phyloP scores from a whole-genome alignment of 2,888 invertebrate species.

The Stictocephala bisonia region DNA sequence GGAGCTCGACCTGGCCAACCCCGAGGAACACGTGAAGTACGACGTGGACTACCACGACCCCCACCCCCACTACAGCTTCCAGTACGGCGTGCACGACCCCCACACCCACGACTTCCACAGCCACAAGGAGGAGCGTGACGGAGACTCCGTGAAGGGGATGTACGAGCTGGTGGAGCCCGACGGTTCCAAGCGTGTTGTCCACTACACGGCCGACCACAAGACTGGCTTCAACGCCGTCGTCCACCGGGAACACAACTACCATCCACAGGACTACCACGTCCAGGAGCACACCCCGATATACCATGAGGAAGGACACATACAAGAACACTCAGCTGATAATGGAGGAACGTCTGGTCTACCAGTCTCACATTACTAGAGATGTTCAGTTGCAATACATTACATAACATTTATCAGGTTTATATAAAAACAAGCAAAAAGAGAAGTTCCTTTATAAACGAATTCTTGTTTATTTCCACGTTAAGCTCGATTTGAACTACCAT shows the following conservation, averaged over 20 bases:
- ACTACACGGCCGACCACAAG: constrained; percentile 44
- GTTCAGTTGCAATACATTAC: no score
- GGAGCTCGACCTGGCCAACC: not conserved
- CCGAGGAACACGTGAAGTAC: constrained; percentile 63
- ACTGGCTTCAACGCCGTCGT: constrained; percentile 52
- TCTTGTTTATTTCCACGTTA: no score
- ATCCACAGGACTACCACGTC: constrained; percentile 43
- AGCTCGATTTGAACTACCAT: no score
- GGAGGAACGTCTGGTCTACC: no score
- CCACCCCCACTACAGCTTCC: constrained; percentile 50
- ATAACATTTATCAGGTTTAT: no score
- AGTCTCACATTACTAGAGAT: no score
- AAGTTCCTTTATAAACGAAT: no score
- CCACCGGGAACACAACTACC: constrained; percentile 51
- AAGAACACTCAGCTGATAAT: no score
- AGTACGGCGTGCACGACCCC: constrained; percentile 65
- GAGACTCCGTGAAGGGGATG: constrained; percentile 66
- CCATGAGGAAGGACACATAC: not conserved
- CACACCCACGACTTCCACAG: constrained; percentile 80
- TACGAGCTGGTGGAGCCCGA: constrained; percentile 42
- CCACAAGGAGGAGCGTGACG: constrained; percentile 63
- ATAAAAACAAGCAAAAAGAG: no score
- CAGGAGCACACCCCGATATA: constrained; percentile 14
- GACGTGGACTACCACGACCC: constrained; percentile 60
- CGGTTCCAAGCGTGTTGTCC: constrained; percentile 41